phyloP scores from a whole-genome alignment of 2,113 vertebrate genomes.

The Paramisgurnus dabryanus region DNA sequence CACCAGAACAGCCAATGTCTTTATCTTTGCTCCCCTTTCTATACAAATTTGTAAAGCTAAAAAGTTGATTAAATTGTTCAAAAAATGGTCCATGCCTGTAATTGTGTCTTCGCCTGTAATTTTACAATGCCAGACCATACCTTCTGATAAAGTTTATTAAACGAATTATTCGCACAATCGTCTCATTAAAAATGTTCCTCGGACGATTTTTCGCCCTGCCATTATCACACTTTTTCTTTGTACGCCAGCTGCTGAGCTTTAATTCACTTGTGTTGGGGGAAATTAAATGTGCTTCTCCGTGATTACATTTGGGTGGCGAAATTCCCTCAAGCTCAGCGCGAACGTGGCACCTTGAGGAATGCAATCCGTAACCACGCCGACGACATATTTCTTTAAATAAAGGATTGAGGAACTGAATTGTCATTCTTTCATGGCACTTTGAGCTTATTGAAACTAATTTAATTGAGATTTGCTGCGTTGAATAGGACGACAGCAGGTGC shows the following conservation, averaged over 20 bases:
- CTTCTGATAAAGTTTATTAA: constrained; percentile 22
- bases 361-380: not conserved
- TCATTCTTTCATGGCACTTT: constrained; percentile 3
- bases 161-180: not conserved
- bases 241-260: constrained; percentile 1
- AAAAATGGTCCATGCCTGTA: not conserved
- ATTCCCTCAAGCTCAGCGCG: constrained; percentile 18
- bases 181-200: constrained; percentile 25
- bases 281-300: constrained; percentile 48
- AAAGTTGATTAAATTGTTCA: not conserved
- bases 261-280: constrained; percentile 40
- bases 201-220: constrained; percentile 15
- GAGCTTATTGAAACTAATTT: constrained; percentile 25
- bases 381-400: constrained; percentile 7
- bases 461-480: constrained; percentile 13
- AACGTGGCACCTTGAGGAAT: constrained; percentile 8
- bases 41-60: not conserved
- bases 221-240: constrained; percentile 32
- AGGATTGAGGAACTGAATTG: not conserved
- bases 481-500: not conserved
- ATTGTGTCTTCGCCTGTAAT: not conserved
- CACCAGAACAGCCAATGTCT: not conserved
- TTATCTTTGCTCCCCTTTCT: not conserved
- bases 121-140: not conserved
- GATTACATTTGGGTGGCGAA: constrained; percentile 30